Conservation (phyloP, 2,113 vertebrate genomes). For the Scolopax mira region DNA sequence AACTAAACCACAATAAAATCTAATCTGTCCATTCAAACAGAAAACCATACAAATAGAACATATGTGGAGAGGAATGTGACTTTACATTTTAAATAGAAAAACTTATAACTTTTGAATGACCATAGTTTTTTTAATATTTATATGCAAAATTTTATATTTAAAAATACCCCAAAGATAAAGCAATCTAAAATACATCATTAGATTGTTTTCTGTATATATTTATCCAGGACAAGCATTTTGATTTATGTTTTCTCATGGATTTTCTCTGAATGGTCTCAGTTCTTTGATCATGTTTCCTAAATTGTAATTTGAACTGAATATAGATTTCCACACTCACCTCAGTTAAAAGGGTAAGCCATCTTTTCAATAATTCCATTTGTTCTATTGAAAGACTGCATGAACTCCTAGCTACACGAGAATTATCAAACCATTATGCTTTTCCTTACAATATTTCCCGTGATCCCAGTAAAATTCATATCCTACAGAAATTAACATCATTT, state of each 20-base stretch:
- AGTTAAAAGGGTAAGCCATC: background rate
- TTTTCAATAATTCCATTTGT: background rate
- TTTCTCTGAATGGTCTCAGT: background rate
- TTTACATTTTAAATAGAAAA: background rate
- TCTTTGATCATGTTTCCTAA: background rate
- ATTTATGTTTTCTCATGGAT: rapidly evolving
- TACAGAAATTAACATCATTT: background rate
- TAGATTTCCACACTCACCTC: background rate
- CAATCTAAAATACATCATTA: background rate
- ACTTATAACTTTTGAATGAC: background rate
- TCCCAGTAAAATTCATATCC: background rate
- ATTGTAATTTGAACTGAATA: background rate
- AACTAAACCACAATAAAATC: background rate
- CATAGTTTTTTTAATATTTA: background rate
- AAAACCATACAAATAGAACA: background rate
- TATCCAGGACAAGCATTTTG: background rate
- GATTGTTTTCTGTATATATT: background rate
- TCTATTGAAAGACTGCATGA: background rate
- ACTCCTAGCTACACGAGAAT: background rate
- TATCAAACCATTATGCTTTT: background rate
- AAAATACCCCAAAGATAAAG: background rate
- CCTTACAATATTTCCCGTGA: background rate
- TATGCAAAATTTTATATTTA: background rate
- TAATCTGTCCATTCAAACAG: background rate
- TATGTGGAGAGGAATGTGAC: background rate